Evolutionary conservation across 2,113 vertebrate species (phyloP).

Genomic region (Tympanuchus pallidicinctus): DNA sequence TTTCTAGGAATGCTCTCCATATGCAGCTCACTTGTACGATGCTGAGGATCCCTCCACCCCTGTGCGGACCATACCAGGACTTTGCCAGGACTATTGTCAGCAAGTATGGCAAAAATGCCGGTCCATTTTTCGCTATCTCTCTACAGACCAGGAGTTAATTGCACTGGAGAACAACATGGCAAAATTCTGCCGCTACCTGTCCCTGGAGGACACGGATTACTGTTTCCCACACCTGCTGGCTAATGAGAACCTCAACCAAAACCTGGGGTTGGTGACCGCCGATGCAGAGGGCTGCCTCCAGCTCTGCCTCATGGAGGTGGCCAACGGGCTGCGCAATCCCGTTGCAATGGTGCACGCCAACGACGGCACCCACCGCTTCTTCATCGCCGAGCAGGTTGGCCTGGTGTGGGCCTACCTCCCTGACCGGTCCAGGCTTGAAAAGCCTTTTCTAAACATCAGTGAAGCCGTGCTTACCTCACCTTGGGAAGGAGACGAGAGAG

Average conservation of each 20-base stretch:
- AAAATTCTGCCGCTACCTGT: conserved; percentile 82
- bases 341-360: conserved; percentile 93
- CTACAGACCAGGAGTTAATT: conserved; percentile 74
- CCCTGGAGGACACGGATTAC: conserved; percentile 89
- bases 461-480: conserved; percentile 90
- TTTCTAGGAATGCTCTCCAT: conserved; percentile 92
- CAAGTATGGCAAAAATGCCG: conserved; percentile 85
- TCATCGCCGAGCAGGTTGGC: conserved; percentile 94
- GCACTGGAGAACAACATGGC: conserved; percentile 75
- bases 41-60: conserved; percentile 91
- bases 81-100: conserved; percentile 90
- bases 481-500: conserved; percentile 96
- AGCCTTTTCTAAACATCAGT: conserved; percentile 92
- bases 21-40: conserved; percentile 93
- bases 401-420: conserved; percentile 94
- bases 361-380: conserved; percentile 93
- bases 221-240: conserved; percentile 90
- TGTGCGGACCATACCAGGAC: conserved; percentile 86
- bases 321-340: conserved; percentile 90
- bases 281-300: conserved; percentile 89
- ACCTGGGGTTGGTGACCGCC: conserved; percentile 85
- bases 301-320: conserved; percentile 90
- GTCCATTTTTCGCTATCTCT: conserved; percentile 79
- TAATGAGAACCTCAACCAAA: conserved; percentile 82
- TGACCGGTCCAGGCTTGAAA: conserved; percentile 82